phyloP scores from a whole-genome alignment of 2,797 vertebrate genomes.

The Scolopax rusticola region DNA sequence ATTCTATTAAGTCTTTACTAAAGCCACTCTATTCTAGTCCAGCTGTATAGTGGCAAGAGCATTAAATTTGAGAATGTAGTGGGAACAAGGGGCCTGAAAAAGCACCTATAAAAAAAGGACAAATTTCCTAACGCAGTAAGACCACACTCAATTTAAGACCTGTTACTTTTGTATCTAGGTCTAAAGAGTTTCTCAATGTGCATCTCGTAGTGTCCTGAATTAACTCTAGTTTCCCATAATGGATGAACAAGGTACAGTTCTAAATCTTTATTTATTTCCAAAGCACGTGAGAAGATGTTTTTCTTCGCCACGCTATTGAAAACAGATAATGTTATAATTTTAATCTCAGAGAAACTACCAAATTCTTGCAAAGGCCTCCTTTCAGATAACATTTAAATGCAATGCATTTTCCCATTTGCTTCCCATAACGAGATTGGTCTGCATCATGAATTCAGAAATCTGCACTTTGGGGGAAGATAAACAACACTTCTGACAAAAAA shows the following conservation, averaged over 20 bases:
- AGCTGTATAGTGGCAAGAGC: slow-evolving; percentile 84
- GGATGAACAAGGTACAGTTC: background rate
- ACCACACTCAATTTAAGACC: slow-evolving; percentile 52
- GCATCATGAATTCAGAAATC: background rate
- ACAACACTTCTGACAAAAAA: slow-evolving; percentile 84
- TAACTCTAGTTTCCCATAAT: background rate
- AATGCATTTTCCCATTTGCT: background rate
- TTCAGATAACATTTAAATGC: background rate
- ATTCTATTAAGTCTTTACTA: slow-evolving; percentile 99
- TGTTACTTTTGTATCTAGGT: slow-evolving; percentile 14
- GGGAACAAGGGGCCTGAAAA: slow-evolving; percentile 78
- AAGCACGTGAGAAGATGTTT: background rate
- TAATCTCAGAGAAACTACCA: background rate
- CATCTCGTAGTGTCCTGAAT: background rate
- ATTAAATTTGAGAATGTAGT: slow-evolving; percentile 85
- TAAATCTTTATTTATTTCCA: background rate
- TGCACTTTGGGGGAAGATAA: slow-evolving; percentile 49
- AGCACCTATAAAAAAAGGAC: slow-evolving; percentile 80
- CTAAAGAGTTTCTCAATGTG: background rate
- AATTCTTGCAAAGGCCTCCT: background rate
- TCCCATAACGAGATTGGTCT: background rate
- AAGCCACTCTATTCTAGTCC: slow-evolving; percentile 89
- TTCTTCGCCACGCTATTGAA: background rate
- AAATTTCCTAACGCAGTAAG: slow-evolving; percentile 66
- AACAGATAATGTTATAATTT: background rate